phyloP scores from a whole-genome alignment of 2,113 vertebrate genomes.

The Notarius quadriscutis region DNA sequence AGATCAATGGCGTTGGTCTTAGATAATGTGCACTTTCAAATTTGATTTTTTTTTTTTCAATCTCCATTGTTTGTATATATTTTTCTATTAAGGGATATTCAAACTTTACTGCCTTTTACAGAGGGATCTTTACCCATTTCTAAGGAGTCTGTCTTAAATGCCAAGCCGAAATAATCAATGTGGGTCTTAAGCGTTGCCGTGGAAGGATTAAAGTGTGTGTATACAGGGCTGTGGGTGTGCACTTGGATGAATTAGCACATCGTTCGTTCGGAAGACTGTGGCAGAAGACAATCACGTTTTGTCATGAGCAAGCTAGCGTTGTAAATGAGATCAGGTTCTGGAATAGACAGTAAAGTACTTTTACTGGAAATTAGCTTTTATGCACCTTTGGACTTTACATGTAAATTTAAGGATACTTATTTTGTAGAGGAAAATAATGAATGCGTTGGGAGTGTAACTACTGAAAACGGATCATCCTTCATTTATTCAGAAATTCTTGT shows the following conservation, averaged over 20 bases:
- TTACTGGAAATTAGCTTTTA: slow-evolving; percentile 22
- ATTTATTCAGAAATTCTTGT: slow-evolving; percentile 10
- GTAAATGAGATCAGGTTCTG: slow-evolving; percentile 20
- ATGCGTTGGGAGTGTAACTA: slow-evolving; percentile 29
- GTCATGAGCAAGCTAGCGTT: slow-evolving; percentile 60
- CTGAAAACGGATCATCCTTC: slow-evolving; percentile 30
- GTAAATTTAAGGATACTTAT: slow-evolving; percentile 3
- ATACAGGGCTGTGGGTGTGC: slow-evolving; percentile 9
- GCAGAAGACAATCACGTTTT: slow-evolving; percentile 63
- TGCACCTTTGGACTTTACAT: slow-evolving; percentile 36
- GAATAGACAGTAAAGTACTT: not conserved
- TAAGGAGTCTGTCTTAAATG: slow-evolving; percentile 43
- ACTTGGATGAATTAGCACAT: slow-evolving; percentile 15
- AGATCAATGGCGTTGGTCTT: slow-evolving; percentile 37
- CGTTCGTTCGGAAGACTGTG: slow-evolving; percentile 50
- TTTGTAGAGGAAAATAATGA: slow-evolving; percentile 9
- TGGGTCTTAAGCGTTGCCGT: slow-evolving; percentile 38
- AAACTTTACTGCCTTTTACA: slow-evolving; percentile 40
- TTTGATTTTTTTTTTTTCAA: slow-evolving; percentile 33
- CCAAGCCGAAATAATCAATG: slow-evolving; percentile 13
- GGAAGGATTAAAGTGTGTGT: slow-evolving; percentile 51
- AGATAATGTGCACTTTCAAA: slow-evolving; percentile 51
- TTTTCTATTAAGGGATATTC: slow-evolving; percentile 46
- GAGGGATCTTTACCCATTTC: slow-evolving; percentile 31
- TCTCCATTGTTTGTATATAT: slow-evolving; percentile 46